Conservation (phyloP, 2,797 vertebrate species). For the Vireo griseus region DNA sequence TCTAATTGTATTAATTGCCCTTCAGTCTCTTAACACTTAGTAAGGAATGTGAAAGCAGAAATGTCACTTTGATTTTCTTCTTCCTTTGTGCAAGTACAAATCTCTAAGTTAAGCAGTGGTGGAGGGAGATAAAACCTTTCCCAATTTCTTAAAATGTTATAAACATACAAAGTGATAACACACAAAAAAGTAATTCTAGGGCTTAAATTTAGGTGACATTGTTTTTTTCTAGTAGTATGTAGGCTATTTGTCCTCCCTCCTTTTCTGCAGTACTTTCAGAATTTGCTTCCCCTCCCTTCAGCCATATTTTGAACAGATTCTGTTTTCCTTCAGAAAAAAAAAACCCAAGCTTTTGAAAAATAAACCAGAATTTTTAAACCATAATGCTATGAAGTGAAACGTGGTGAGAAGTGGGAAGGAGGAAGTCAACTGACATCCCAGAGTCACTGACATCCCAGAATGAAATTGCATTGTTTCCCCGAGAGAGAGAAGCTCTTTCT, state of each 20-base stretch:
- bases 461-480: neutral
- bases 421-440: fast-evolving
- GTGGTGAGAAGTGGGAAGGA: neutral
- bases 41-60: neutral
- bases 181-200: neutral
- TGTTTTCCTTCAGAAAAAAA: neutral
- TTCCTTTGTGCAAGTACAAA: neutral
- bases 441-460: neutral
- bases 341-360: neutral
- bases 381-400: neutral
- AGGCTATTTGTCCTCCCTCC: neutral
- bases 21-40: neutral
- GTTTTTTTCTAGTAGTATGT: neutral
- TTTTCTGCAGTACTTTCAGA: neutral
- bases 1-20: neutral
- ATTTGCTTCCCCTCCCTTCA: neutral
- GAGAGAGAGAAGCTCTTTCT: neutral
- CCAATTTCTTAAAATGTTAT: neutral
- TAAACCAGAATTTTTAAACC: neutral
- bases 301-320: neutral
- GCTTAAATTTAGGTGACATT: neutral
- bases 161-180: neutral
- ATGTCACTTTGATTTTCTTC: neutral
- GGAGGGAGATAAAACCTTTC: neutral
- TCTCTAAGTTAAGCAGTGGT: neutral